Percentiles rank a stretch among this genome's conserved stretches.
Conservation (phyloP, 2,797 vertebrate genomes). For the Calcarius lapponicus region DNA sequence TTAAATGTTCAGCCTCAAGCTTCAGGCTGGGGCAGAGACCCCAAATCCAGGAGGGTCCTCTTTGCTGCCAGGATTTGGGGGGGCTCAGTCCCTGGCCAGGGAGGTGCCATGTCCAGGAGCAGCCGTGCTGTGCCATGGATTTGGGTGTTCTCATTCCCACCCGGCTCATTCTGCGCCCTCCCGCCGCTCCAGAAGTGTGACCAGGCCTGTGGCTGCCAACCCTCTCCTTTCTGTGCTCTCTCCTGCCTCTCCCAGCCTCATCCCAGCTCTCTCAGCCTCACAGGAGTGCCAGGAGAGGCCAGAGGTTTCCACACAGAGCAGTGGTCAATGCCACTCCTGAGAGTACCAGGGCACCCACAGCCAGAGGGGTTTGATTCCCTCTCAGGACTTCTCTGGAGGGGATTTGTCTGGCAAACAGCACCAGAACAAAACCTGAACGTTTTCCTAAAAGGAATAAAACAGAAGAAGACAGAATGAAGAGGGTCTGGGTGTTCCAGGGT, state of each 20-base stretch:
- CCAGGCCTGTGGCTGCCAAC: background rate
- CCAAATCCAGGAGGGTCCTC: rapidly evolving
- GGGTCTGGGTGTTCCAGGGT: background rate
- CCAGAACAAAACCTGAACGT: background rate
- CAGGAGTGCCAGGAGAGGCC: rapidly evolving
- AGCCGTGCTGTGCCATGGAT: rapidly evolving
- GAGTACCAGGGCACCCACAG: background rate
- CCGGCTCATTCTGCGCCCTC: rapidly evolving
- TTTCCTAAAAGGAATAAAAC: background rate
- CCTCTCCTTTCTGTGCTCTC: background rate
- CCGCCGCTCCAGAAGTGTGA: background rate
- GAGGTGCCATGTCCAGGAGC: background rate
- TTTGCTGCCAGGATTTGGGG: rapidly evolving
- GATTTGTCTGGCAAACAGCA: background rate
- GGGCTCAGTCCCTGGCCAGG: background rate
- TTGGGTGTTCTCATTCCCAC: background rate
- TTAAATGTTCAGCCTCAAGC: background rate
- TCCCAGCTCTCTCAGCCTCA: background rate
- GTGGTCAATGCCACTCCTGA: background rate
- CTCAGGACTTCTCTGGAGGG: background rate
- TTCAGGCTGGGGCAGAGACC: background rate
- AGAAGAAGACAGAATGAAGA: background rate
- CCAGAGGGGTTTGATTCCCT: background rate
- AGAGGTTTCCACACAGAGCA: background rate
- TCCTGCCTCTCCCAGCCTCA: background rate